phyloP scores from a whole-genome alignment of 1,140 invertebrate species.

The Elymnias hypermnestra region DNA sequence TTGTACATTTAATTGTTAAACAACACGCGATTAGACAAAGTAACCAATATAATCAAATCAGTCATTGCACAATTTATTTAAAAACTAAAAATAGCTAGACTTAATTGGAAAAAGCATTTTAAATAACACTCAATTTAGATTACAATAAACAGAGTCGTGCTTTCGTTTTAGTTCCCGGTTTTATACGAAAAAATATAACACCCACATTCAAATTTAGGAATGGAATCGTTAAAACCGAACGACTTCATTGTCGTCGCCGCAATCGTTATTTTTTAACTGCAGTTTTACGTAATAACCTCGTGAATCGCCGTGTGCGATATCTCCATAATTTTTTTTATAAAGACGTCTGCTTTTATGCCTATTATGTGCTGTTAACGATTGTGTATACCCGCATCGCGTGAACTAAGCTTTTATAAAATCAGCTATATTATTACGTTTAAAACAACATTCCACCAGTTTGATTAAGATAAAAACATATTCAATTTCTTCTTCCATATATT shows the following conservation, averaged over 20 bases:
- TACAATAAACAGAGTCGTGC: no score
- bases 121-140: no score
- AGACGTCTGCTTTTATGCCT: conserved; percentile 8
- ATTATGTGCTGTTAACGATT: conserved; percentile 10
- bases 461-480: conserved; percentile 4
- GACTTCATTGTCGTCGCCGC: conserved; percentile 12
- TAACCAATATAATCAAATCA: no score
- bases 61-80: no score
- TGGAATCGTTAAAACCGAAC: conserved; percentile 14
- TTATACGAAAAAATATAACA: conserved; percentile 2
- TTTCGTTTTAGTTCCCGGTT: not conserved
- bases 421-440: no score
- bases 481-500: no score
- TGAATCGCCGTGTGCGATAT: conserved; percentile 13
- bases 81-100: no score
- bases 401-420: no score
- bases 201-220: conserved; percentile 6
- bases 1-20: no score
- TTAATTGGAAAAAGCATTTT: no score
- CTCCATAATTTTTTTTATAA: conserved; percentile 13
- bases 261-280: conserved; percentile 15
- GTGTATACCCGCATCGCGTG: conserved; percentile 12
- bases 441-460: no score
- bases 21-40: no score
- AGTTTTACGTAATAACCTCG: conserved; percentile 9